Evolutionary conservation across 2,888 invertebrate species (phyloP), one percentile per base, ranked within the genome.

Genomic region (Adela reaumurella): DNA sequence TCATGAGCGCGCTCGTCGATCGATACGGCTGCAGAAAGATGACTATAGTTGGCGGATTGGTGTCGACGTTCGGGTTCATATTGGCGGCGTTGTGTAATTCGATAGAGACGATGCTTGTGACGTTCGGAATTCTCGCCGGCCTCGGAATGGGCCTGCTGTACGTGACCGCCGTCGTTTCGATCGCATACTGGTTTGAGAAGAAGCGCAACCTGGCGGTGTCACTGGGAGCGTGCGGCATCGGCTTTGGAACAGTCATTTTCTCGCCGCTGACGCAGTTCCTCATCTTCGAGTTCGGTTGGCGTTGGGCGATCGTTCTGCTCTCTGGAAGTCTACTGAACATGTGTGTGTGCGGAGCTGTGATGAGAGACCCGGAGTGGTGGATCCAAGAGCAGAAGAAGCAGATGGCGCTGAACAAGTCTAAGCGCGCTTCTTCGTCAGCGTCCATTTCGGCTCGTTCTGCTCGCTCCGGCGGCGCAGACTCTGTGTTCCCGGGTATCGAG

Each of bases 181-280:
- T 95, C 49, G 94, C 94, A 1, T 94, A 92, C 67, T 95, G 94
- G 89, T 95, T 95, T 68, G 93, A 94, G 58, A 91, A 90, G 64
- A 88, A 88, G 58, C 83, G 94, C 24, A 90, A 90, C 41, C 81
- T 94, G 57, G 94, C 94, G 10, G 92, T 93, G 3, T 92, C 94
- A 19, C 77, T 94, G 47, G 90, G 93, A 1, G 92, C 93, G 0
- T 92, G 92, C 58, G 94, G 94, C 46, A 92, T 92, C 1, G 94
- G 94, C 4, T 87, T 93, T 54, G 94, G 94, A 19, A 95, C 94
- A 1, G 92, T 94, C 60, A 74, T 94, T 14, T 93, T 92, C 67
- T 90, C 94, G 10, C 93, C 93, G 0, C 74, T 94, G 59, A 92
- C 92, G 1, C 86, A 87, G 45, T 89, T 82, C 67, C 81, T 91